phyloP scores from a whole-genome alignment of 2,113 vertebrate genomes.

The Amblyopsis rosae region DNA sequence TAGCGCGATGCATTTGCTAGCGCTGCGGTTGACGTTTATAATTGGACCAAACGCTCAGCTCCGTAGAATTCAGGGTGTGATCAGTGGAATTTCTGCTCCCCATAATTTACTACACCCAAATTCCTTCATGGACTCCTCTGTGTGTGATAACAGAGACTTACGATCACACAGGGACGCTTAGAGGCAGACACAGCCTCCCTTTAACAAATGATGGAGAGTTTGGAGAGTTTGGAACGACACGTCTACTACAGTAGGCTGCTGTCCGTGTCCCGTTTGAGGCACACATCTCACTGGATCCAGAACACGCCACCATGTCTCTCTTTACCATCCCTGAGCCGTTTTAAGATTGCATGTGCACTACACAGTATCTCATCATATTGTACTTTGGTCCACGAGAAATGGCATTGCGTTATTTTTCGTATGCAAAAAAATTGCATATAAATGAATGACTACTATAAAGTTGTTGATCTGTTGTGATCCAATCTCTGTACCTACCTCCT shows the following conservation, averaged over 20 bases:
- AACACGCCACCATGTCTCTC: neutral
- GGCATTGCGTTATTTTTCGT: too few species aligned
- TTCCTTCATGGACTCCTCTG: neutral
- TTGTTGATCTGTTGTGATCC: too few species aligned
- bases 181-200: neutral
- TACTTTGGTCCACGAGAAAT: too few species aligned
- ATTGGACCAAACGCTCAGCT: slow-evolving; percentile 22
- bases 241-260: too few species aligned
- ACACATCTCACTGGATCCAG: neutral
- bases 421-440: too few species aligned
- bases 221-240: too few species aligned
- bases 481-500: too few species aligned
- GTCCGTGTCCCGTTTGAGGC: neutral
- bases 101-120: neutral
- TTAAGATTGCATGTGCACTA: too few species aligned
- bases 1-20: slow-evolving; percentile 3
- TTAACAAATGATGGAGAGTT: too few species aligned
- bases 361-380: too few species aligned
- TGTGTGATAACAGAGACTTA: neutral
- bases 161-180: neutral
- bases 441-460: too few species aligned
- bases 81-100: neutral
- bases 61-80: neutral
- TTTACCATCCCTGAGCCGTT: neutral
- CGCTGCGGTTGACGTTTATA: slow-evolving; percentile 20